Percentiles rank a stretch among this genome's conserved stretches.
Evolutionary conservation across 2,888 invertebrate genomes (phyloP).

Genomic region (Serrognathus titanus): DNA sequence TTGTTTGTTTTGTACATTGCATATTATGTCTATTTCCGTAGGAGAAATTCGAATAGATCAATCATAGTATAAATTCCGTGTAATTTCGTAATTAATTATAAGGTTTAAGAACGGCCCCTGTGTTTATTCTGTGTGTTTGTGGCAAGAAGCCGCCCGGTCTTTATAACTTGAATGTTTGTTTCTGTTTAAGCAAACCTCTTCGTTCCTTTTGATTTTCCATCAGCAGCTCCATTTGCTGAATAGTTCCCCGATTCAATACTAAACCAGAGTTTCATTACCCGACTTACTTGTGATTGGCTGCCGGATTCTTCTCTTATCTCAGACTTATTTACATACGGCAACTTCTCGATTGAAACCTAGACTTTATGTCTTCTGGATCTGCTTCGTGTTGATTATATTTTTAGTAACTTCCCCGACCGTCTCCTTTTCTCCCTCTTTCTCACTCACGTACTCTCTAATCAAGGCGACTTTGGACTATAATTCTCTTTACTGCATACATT

Average conservation of each 20-base stretch:
- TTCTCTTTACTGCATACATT: not conserved
- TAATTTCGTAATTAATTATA: constrained; percentile 46
- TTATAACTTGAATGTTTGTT: constrained; percentile 48
- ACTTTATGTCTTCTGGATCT: constrained; percentile 27
- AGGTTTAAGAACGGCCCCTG: constrained; percentile 35
- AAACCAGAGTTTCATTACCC: constrained; percentile 45
- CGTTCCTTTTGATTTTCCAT: constrained; percentile 49
- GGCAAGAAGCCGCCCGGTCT: constrained; percentile 39
- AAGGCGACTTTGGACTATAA: constrained; percentile 9
- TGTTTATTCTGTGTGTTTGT: constrained; percentile 41
- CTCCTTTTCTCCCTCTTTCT: constrained; percentile 1
- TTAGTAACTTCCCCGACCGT: constrained; percentile 19
- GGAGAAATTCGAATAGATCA: constrained; percentile 25
- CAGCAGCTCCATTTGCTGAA: constrained; percentile 47
- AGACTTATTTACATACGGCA: constrained; percentile 20
- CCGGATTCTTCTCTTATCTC: constrained; percentile 41
- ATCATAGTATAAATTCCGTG: constrained; percentile 42
- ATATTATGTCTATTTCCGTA: constrained; percentile 2
- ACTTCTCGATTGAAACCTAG: constrained; percentile 30
- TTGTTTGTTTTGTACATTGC: constrained; percentile 1
- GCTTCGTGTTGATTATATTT: constrained; percentile 27
- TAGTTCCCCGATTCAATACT: constrained; percentile 42
- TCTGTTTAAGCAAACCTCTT: constrained; percentile 48
- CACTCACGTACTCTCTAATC: constrained; percentile 11
- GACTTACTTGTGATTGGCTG: constrained; percentile 45